Evolutionary conservation across 2,797 vertebrate species (phyloP), one percentile per base, ranked within the genome.

Genomic region (Galago senegalensis): DNA sequence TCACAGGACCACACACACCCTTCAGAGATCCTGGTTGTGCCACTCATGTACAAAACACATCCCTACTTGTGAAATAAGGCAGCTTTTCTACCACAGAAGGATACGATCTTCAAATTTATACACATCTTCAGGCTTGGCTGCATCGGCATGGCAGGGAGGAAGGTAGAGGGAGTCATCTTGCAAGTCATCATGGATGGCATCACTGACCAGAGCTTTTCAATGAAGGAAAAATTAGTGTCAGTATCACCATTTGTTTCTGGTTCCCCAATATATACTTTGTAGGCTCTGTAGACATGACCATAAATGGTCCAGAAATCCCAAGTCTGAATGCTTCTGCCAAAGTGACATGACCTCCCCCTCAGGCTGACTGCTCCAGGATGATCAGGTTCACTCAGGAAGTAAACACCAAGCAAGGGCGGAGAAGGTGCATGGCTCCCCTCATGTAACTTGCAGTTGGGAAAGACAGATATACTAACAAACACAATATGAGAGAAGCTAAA

Each of bases 91-190:
- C 3, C 13, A 69, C 61, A 75, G 97, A 99, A 99, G 97, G 99
- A 99, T 99, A 99, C 99, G 94, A 81, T 99, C 98, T 31, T 99
- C 98, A 95, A 99, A 99, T 40, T 94, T 98, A 97, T 99, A 99
- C n/a, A 99, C 99, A 0, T 99, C 86, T 96, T 99, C 99, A 3
- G 98, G 98, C 65, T 72, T 99, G n/a, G 98, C 93, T 2, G 99
- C 99, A 0, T 99, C 98, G 81, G 98, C 88, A 4, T 99, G 97
- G 98, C 99, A 99, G 0, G 98, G 99, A 3, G 99, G 99, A 29
- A 99, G 98, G 96, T 99, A 99, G 23, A 98, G 8, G 1, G 98
- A 98, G 25, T 98, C 67, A 14, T 97, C 98, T 25, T 98, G 98
- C 21, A 95, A 49, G 0, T 99, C 98, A n/a, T 96, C 98, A 83